Percentiles rank a stretch among this genome's conserved stretches.
Conservation (phyloP, 2,797 vertebrate species). For the Pseudotriccus pelzelni region DNA sequence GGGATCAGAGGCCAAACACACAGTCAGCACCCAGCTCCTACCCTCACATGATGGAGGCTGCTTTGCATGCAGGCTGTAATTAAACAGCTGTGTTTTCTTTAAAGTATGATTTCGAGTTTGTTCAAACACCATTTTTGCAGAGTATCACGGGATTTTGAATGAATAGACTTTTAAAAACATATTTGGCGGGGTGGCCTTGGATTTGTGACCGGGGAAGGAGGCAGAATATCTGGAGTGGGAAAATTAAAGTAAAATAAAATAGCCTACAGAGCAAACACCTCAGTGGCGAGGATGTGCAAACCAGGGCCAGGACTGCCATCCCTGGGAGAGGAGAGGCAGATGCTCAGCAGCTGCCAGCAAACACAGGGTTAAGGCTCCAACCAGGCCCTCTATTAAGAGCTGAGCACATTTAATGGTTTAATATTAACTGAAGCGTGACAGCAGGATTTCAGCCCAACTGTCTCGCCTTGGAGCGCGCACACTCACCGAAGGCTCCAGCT, state of each 20-base stretch:
- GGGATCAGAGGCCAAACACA: conserved; percentile 56
- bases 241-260: background rate
- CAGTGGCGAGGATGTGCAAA: accelerated
- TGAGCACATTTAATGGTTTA: conserved; percentile 53
- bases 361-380: conserved; percentile 33
- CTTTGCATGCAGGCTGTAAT: conserved; percentile 33
- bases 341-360: background rate
- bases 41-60: conserved; percentile 30
- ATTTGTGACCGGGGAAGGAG: background rate
- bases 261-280: background rate
- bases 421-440: conserved; percentile 47
- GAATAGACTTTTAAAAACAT: background rate
- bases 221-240: background rate
- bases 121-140: conserved; percentile 18
- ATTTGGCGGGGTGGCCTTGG: background rate
- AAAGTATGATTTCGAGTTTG: conserved; percentile 28
- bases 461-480: background rate
- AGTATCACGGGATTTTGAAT: background rate
- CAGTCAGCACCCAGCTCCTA: conserved; percentile 58
- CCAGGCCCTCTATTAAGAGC: background rate
- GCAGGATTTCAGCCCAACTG: conserved; percentile 27
- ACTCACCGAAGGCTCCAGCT: background rate
- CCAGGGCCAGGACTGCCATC: background rate
- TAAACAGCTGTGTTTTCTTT: conserved; percentile 64
- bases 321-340: background rate